A percentile compares a stretch with the other conserved stretches of the same genome.
phyloP scores from a whole-genome alignment of 2,888 invertebrate genomes.

The Andrena fulva region DNA sequence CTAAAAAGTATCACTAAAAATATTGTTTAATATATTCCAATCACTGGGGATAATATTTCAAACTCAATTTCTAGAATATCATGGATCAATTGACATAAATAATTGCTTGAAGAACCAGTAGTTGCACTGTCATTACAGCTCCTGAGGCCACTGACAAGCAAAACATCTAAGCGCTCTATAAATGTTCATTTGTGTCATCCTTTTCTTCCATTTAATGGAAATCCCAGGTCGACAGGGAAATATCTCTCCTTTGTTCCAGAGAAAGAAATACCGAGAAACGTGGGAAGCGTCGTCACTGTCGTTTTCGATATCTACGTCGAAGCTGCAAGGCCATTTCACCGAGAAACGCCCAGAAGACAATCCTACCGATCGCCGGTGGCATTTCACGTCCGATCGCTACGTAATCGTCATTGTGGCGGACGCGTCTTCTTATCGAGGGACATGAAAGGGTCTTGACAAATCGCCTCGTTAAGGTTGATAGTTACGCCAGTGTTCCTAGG shows the following conservation, averaged over 20 bases:
- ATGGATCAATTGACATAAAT: no score
- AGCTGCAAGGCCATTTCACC: conserved; percentile 5
- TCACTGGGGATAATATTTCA: no score
- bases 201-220: background rate
- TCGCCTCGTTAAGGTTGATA: conserved; percentile 65
- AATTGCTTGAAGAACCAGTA: no score
- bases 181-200: background rate
- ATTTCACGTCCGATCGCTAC: conserved; percentile 50
- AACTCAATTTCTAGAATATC: no score
- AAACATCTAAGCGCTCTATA: background rate
- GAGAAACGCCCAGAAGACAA: conserved; percentile 16
- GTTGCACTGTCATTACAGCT: no score
- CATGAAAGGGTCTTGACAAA: conserved; percentile 56
- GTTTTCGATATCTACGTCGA: conserved; percentile 22
- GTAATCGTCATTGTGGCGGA: conserved; percentile 56
- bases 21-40: no score
- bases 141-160: no score
- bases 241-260: background rate
- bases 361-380: conserved; percentile 47
- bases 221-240: background rate
- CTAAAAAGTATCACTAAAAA: no score
- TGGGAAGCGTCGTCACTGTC: conserved; percentile 8
- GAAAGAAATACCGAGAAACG: background rate
- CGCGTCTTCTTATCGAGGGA: conserved; percentile 52
- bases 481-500: conserved; percentile 80